Conservation (phyloP, 1,140 invertebrate genomes). For the Neodiprion fabricii region DNA sequence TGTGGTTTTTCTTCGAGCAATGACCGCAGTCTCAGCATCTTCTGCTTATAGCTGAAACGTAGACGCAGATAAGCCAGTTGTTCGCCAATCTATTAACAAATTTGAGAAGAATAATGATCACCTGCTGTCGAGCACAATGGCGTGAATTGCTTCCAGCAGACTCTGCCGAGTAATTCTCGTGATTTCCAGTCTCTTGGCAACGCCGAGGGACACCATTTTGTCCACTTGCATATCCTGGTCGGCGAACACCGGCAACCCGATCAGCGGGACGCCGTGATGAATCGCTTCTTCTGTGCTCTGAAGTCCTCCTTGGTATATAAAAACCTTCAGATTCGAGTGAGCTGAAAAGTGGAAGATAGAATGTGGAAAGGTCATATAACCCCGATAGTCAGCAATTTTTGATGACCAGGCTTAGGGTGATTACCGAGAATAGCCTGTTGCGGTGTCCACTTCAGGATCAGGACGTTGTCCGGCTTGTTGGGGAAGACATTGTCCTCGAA, state of each 20-base stretch:
- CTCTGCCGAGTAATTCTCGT: constrained; percentile 17
- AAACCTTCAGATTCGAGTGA: constrained; percentile 64
- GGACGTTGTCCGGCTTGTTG: constrained; percentile 46
- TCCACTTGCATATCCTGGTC: constrained; percentile 35
- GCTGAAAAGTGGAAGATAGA: constrained; percentile 40
- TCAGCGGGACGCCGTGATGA: constrained; percentile 63
- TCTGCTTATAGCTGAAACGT: constrained; percentile 38
- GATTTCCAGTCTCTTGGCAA: constrained; percentile 31
- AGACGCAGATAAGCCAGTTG: constrained; percentile 10
- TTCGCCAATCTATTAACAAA: constrained; percentile 17
- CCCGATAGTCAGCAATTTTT: background rate
- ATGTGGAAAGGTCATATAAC: background rate
- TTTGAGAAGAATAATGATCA: background rate
- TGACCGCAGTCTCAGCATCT: constrained; percentile 27
- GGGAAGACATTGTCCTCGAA: constrained; percentile 22
- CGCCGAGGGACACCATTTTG: constrained; percentile 34
- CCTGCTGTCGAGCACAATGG: constrained; percentile 35
- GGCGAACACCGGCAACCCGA: constrained; percentile 48
- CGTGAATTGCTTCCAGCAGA: constrained; percentile 31
- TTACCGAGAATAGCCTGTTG: constrained; percentile 57
- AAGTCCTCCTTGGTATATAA: constrained; percentile 70
- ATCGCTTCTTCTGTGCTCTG: constrained; percentile 67
- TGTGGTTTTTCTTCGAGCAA: constrained; percentile 43
- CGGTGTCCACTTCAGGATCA: constrained; percentile 61
- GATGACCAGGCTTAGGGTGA: background rate